phyloP scores from a whole-genome alignment of 2,797 vertebrate genomes.

The Peromyscus eremicus region DNA sequence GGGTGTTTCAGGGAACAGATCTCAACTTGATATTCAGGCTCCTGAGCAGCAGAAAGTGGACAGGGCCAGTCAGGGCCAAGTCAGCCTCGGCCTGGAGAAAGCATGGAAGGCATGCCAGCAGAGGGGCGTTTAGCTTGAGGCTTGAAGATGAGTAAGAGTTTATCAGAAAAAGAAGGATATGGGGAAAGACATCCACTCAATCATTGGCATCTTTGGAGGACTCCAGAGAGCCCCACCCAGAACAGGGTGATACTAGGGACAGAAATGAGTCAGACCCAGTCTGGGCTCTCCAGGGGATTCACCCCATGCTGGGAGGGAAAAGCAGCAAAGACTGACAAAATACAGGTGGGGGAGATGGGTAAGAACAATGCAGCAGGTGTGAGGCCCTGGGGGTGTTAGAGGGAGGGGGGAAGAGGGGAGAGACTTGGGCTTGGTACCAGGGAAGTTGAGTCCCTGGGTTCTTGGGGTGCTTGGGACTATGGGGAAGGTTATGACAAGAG shows the following conservation, averaged over 20 bases:
- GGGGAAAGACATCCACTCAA: conserved; percentile 67
- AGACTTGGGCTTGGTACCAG: neutral
- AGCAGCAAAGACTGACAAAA: neutral
- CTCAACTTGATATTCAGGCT: neutral
- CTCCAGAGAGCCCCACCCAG: neutral
- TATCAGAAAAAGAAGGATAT: conserved; percentile 28
- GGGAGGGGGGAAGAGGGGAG: no score
- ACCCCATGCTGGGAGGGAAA: neutral
- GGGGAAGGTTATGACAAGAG: neutral
- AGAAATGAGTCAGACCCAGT: conserved; percentile 61
- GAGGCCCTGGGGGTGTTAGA: neutral
- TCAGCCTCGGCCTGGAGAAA: neutral
- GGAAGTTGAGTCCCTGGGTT: neutral
- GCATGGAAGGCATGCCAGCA: neutral
- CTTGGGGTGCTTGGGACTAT: neutral
- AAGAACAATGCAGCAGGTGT: neutral
- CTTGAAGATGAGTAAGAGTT: conserved; percentile 46
- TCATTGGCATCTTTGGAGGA: conserved; percentile 26
- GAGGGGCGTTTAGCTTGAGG: neutral
- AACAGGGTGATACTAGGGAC: conserved; percentile 20
- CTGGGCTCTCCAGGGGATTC: neutral
- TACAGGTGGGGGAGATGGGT: no score
- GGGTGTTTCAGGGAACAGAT: neutral
- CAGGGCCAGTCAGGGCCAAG: neutral
- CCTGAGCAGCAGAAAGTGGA: neutral